Base-by-base conservation (phyloP, 2,888 invertebrate species). In the Lissocephala sabroskyi region DNA sequence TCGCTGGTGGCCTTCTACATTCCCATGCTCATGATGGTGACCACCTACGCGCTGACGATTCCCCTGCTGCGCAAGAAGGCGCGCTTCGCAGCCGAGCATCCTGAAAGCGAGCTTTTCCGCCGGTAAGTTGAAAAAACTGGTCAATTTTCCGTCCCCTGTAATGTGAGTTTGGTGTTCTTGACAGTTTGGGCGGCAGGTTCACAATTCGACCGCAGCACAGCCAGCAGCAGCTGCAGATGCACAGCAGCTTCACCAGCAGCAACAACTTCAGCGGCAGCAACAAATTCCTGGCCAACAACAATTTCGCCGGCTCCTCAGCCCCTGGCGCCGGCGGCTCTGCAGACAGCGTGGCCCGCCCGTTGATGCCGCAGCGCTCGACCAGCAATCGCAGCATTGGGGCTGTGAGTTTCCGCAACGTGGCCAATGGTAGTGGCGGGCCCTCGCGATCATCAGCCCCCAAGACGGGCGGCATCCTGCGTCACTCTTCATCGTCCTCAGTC, bases 1-100 rank as follows among this genome's bases (percentile, higher is more conserved):
- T 97, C 96, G 0, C 86, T 96, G 79, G 91, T 95, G 48, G 95
- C 97, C 28, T 98, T 98, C 86, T 96, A 97, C 87, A 92, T 97
- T 62, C 97, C 97, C 3, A 95, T 97, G 91, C 87, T 95, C 62
- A 94, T 95, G 67, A 97, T 98, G 97, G 92, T 96, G 55, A 90
- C 94, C 49, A 94, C 96, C 1, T 97, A 96, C 81, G 91, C 93
- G 0, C 86, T 96, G 52, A 97, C 97, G 1, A 94, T 97, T 19
- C 92, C 94, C 62, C 86, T 97, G 62, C 86, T 97, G 64, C 89
- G 93, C 67, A 89, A 92, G 57, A 93, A 93, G 76, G 93, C 93
- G 0, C 87, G 90, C 56, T 87, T 93, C 65, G 91, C 91, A 0
- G 91, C 88, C 32, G 89, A 88, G 58, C 88, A 89, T 79, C 87